Conservation (phyloP, 2,888 invertebrate genomes). For the Agonopterix alstromeriana region DNA sequence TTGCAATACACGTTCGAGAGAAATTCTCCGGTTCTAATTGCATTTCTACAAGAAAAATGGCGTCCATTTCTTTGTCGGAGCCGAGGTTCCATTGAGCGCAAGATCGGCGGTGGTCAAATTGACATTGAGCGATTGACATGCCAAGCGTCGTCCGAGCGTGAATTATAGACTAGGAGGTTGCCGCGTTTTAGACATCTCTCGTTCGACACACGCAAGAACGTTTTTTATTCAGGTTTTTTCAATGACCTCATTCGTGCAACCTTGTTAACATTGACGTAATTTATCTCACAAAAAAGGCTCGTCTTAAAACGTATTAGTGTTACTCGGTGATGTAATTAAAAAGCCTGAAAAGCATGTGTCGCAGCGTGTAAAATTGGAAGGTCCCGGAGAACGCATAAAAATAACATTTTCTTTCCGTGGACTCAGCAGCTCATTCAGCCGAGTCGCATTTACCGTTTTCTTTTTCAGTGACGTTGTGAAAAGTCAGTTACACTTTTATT, state of each 20-base stretch:
- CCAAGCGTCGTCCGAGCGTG: slow-evolving; percentile 29
- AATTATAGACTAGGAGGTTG: slow-evolving; percentile 36
- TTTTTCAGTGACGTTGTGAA: too few relatives aligned
- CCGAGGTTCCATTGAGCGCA: slow-evolving; percentile 38
- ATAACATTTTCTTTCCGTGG: too few relatives aligned
- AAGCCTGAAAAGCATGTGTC: neutral
- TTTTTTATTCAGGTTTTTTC: slow-evolving; percentile 1
- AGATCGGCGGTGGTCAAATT: slow-evolving; percentile 45
- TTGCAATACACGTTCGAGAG: slow-evolving; percentile 47
- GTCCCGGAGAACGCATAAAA: too few relatives aligned
- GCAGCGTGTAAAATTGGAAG: too few relatives aligned
- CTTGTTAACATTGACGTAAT: slow-evolving; percentile 4
- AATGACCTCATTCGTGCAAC: slow-evolving; percentile 7
- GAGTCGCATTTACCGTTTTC: too few relatives aligned
- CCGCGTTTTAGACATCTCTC: slow-evolving; percentile 37
- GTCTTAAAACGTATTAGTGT: slow-evolving; percentile 7
- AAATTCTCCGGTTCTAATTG: slow-evolving; percentile 58
- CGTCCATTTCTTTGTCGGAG: slow-evolving; percentile 52
- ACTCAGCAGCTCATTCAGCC: too few relatives aligned
- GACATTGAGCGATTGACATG: slow-evolving; percentile 58
- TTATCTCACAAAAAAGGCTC: slow-evolving; percentile 11
- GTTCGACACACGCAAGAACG: slow-evolving; percentile 21
- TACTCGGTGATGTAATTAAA: slow-evolving; percentile 1
- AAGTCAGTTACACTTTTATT: too few relatives aligned
- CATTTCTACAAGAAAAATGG: slow-evolving; percentile 62